Evolutionary conservation across 2,888 invertebrate genomes (phyloP).

Genomic region (Sarcophaga variegata): DNA sequence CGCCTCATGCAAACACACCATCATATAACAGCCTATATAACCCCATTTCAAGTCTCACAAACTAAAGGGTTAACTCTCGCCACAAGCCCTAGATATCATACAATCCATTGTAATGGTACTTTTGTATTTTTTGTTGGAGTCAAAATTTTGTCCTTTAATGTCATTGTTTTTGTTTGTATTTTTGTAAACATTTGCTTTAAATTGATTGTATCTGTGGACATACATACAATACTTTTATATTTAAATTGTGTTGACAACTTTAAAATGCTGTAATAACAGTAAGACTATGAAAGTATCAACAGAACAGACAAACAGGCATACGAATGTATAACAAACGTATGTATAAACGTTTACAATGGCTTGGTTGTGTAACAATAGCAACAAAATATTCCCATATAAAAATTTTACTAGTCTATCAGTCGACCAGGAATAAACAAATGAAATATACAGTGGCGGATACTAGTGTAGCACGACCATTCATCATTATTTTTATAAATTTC

Average conservation of each 20-base stretch:
- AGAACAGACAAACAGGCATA: not conserved
- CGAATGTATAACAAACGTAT: too few species aligned
- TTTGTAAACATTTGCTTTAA: conserved; percentile 53
- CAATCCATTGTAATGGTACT: conserved; percentile 42
- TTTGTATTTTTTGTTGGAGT: conserved; percentile 32
- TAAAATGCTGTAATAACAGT: conserved; percentile 55
- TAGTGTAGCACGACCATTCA: not conserved
- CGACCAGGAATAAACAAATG: too few species aligned
- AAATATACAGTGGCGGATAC: too few species aligned
- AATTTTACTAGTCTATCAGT: too few species aligned
- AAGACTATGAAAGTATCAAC: conserved; percentile 22
- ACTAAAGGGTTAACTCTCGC: too few species aligned
- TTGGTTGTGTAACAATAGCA: too few species aligned
- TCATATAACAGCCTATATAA: too few species aligned
- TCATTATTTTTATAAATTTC: not conserved
- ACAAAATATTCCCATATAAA: too few species aligned
- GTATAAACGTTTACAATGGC: too few species aligned
- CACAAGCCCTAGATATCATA: not conserved
- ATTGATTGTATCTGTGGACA: conserved; percentile 47
- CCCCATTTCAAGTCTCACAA: too few species aligned
- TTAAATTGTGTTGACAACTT: conserved; percentile 67
- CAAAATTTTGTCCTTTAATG: too few species aligned
- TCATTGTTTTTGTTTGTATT: not conserved
- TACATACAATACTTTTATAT: conserved; percentile 24
- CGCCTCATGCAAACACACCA: too few species aligned